Evolutionary conservation across 2,888 invertebrate genomes (phyloP), one percentile per base, ranked within the genome.

Genomic region (Mesochorus sp.): DNA sequence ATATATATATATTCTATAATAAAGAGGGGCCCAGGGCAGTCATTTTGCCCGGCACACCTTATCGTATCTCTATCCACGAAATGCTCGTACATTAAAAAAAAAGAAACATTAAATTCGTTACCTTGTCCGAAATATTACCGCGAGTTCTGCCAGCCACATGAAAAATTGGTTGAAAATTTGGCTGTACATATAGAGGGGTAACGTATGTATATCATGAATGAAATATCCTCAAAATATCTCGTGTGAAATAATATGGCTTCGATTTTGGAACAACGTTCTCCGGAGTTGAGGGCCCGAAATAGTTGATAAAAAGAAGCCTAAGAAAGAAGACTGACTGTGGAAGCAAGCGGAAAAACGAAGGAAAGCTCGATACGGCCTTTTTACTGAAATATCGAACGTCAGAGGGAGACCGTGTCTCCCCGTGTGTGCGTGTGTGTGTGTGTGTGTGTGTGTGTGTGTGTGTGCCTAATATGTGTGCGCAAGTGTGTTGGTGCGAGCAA

Each of bases 11-110:
- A 51, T 51, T 61, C 39, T 57, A 55, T 71, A 61, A 53, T 67
- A 75, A 71, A 79, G 75, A 61, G 74, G 53, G 42, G 59, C 55
- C 61, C 39, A 49, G 70, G 76, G 71, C 76, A 75, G 75, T 62
- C 74, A 53, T 67, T 76, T 68, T 61, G 71, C 75, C 70, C 64
- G 79, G 75, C 79, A 79, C 79, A 71, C 79, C 79, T 79, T 75
- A 70, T 61, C 64, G 71, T 17, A 19, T 42, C 12, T 62, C 26
- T 57, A 31, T 47, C 24, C 10, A 10, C 31, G 5, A 31, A 31
- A 8, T 31, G 6, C 31, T n/a, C 17, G 53, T 28, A 0, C 26
- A 5, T 70, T 14, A 4, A 2, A 34, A 24, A 6, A 24, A 39
- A 24, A 24, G 4, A 24, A 39, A 24, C 1, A 3, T 12, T 42